These are phyloP conservation scores for Actinernus sp. DNA, from an alignment of 92 coral and sea anemone genomes.

Conservation along the genomic window DNA sequence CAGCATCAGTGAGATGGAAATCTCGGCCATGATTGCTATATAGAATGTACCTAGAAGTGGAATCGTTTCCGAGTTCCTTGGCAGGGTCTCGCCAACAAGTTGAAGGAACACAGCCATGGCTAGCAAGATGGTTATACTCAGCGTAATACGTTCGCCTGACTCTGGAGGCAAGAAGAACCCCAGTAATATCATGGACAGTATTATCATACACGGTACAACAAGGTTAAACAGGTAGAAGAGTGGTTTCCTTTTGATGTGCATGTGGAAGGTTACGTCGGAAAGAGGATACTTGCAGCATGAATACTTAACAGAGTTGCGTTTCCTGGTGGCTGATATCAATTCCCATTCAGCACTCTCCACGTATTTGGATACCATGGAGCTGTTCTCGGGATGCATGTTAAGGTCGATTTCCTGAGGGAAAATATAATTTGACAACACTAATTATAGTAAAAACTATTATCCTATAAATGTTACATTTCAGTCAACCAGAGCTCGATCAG, in stretches of 20 bases:
- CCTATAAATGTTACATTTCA: background rate
- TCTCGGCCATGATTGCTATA: conserved; percentile 96
- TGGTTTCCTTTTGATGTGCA: conserved; percentile 83
- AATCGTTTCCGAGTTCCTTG: conserved; percentile 97
- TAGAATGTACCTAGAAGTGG: conserved; percentile 88
- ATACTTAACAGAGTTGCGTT: conserved; percentile 63
- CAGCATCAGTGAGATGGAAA: conserved; percentile 89
- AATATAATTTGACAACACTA: background rate
- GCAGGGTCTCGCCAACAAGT: conserved; percentile 91
- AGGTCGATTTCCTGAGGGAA: conserved; percentile 70
- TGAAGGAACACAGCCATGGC: conserved; percentile 99
- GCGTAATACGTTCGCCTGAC: conserved; percentile 94
- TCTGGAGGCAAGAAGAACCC: conserved; percentile 98
- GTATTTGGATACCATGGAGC: conserved; percentile 75
- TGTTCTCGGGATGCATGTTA: conserved; percentile 82
- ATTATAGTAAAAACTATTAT: background rate
- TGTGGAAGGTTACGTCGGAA: conserved; percentile 78
- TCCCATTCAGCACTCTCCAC: conserved; percentile 97
- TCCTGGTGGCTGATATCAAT: conserved; percentile 49
- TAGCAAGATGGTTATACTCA: conserved; percentile 90
- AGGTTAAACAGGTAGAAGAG: conserved; percentile 93
- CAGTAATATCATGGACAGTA: conserved; percentile 90
- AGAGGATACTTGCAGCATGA: conserved; percentile 78
- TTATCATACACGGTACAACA: conserved; percentile 89
- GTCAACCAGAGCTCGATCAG: no score